A percentile compares a stretch with the other conserved stretches of the same genome.
Evolutionary conservation across 2,113 vertebrate genomes (phyloP).

Genomic region (Amblyornis subalaris): DNA sequence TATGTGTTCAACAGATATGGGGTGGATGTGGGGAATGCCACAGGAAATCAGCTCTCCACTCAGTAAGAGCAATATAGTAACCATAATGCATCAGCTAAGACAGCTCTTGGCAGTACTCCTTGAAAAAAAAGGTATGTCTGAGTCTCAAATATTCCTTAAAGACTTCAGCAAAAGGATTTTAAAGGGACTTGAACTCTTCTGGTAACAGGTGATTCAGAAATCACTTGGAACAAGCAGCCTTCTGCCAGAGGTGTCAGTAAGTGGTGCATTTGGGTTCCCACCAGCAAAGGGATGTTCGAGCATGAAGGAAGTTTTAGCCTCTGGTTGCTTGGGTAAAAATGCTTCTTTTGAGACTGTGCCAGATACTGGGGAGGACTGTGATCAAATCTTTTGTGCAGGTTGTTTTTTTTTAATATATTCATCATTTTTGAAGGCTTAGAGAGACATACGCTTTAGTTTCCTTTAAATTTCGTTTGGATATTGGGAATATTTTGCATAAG

Average conservation of each 20-base stretch:
- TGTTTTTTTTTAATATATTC: not conserved
- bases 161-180: not conserved
- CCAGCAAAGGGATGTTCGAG: not conserved
- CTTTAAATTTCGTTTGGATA: not conserved
- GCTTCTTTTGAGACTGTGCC: not conserved
- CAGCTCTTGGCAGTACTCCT: not conserved
- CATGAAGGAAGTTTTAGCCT: not conserved
- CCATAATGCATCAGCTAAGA: not conserved
- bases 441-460: not conserved
- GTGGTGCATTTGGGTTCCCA: not conserved
- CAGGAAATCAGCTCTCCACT: not conserved
- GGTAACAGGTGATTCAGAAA: not conserved
- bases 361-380: not conserved
- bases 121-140: not conserved
- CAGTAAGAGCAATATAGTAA: not conserved
- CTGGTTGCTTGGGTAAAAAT: not conserved
- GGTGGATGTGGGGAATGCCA: not conserved
- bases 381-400: not conserved
- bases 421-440: not conserved
- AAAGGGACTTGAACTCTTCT: not conserved
- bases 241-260: not conserved
- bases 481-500: not conserved
- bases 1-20: not conserved
- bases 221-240: not conserved
- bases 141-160: not conserved